Percentiles rank a stretch among this genome's conserved stretches.
Conservation (phyloP, 1,140 invertebrate species). For the Hestina assimilis region DNA sequence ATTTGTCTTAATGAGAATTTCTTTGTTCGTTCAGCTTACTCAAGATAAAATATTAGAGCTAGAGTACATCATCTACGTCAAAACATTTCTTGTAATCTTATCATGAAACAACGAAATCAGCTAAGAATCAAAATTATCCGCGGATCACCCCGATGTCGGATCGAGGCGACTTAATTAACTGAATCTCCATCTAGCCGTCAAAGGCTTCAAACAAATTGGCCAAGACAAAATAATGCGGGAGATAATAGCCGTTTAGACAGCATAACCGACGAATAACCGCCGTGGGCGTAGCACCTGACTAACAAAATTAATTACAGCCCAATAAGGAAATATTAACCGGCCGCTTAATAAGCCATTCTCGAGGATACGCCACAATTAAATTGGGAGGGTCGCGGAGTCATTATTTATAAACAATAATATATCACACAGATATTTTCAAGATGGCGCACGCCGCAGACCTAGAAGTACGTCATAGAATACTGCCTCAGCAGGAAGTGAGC, state of each 20-base stretch:
- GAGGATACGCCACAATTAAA: conserved; percentile 76
- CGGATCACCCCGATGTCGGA: conserved; percentile 25
- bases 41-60: too few relatives aligned
- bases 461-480: conserved; percentile 37
- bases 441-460: conserved; percentile 63
- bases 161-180: conserved; percentile 66
- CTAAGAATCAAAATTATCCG: conserved; percentile 36
- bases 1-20: too few relatives aligned
- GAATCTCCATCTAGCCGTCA: conserved; percentile 64
- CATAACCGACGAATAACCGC: conserved; percentile 58
- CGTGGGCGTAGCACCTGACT: conserved; percentile 70
- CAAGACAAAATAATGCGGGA: conserved; percentile 71
- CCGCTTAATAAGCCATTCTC: conserved; percentile 75
- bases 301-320: conserved; percentile 76
- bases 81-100: not conserved
- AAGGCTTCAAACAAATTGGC: conserved; percentile 76
- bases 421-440: conserved; percentile 76
- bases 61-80: too few relatives aligned
- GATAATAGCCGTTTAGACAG: conserved; percentile 69
- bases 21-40: too few relatives aligned
- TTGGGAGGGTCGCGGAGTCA: conserved; percentile 71
- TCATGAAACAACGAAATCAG: conserved; percentile 40
- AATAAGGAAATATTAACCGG: conserved; percentile 78
- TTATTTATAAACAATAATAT: conserved; percentile 79
- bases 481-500: conserved; percentile 6